Evolutionary conservation across 2,113 vertebrate genomes (phyloP).

Genomic region (Mobula hypostoma): DNA sequence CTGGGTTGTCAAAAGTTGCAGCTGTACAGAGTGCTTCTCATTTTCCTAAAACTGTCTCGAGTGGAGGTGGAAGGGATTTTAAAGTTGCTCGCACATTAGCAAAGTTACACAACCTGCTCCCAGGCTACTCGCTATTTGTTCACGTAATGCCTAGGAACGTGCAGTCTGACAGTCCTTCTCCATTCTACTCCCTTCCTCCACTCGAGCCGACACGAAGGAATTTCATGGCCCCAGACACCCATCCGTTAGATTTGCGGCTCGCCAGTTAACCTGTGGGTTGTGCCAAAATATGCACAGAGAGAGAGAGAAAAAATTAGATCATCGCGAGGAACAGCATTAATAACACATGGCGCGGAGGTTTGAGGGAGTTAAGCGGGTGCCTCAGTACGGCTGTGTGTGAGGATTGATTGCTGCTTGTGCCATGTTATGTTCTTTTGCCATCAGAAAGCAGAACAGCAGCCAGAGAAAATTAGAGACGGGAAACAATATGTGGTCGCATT

Average conservation of each 20-base stretch:
- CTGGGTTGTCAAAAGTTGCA: conserved; percentile 38
- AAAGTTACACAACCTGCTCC: conserved; percentile 63
- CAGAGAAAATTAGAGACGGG: neutral
- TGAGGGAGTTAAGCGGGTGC: conserved; percentile 23
- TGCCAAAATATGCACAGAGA: conserved; percentile 34
- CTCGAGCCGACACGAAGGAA: conserved; percentile 4
- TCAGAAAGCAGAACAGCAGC: conserved; percentile 12
- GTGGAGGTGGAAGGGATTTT: conserved; percentile 57
- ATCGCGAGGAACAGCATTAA: conserved; percentile 21
- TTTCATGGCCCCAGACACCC: neutral
- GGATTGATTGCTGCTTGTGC: conserved; percentile 27
- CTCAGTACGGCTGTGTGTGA: conserved; percentile 4
- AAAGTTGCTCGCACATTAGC: conserved; percentile 64
- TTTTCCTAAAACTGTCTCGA: conserved; percentile 47
- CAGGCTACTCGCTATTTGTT: conserved; percentile 56
- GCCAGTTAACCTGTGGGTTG: conserved; percentile 24
- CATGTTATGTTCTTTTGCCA: conserved; percentile 21
- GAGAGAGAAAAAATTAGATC: neutral
- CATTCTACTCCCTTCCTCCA: neutral
- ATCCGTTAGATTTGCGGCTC: conserved; percentile 25
- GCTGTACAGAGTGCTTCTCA: conserved; percentile 45
- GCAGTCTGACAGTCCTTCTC: conserved; percentile 49
- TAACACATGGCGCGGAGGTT: conserved; percentile 33
- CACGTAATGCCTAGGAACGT: conserved; percentile 63
- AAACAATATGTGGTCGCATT: conserved; percentile 17